phyloP scores from a whole-genome alignment of 2,113 vertebrate genomes.

The Ginglymostoma cirratum region DNA sequence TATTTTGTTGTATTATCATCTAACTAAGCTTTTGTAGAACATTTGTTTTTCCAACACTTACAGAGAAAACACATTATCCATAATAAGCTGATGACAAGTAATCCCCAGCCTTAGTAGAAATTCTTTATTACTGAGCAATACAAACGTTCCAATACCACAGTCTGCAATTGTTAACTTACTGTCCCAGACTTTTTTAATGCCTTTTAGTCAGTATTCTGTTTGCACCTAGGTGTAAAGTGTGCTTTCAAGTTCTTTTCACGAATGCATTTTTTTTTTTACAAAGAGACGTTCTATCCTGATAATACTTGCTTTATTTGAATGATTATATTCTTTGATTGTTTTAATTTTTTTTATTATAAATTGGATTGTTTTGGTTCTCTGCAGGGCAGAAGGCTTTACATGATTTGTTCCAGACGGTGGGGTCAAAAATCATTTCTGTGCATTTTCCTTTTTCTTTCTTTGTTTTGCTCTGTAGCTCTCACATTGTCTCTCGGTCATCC shows the following conservation, averaged over 20 bases:
- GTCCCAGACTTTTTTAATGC: not conserved
- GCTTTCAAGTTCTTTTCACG: conserved; percentile 22
- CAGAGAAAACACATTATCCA: conserved; percentile 8
- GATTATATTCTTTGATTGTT: conserved; percentile 32
- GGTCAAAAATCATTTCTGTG: conserved; percentile 29
- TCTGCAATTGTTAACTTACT: not conserved
- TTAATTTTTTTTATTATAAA: conserved; percentile 34
- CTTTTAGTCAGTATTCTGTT: conserved; percentile 35
- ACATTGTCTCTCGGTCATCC: not conserved
- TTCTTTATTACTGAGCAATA: not conserved
- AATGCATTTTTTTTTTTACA: not conserved
- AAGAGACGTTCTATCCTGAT: conserved; percentile 9
- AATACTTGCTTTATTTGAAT: conserved; percentile 35
- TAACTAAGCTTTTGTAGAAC: conserved; percentile 8
- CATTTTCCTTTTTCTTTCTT: not conserved
- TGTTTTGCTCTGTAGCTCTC: not conserved
- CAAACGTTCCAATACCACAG: not conserved
- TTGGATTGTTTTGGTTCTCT: conserved; percentile 45
- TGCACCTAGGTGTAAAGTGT: conserved; percentile 24
- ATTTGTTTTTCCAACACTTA: not conserved
- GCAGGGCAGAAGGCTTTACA: conserved; percentile 47
- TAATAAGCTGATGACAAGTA: conserved; percentile 29
- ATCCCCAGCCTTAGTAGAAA: conserved; percentile 31
- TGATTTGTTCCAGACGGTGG: conserved; percentile 38
- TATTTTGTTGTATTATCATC: not conserved